These are phyloP conservation scores for Aelia acuminata DNA, from an alignment of 2,888 invertebrate species.

Conservation along the genomic window DNA sequence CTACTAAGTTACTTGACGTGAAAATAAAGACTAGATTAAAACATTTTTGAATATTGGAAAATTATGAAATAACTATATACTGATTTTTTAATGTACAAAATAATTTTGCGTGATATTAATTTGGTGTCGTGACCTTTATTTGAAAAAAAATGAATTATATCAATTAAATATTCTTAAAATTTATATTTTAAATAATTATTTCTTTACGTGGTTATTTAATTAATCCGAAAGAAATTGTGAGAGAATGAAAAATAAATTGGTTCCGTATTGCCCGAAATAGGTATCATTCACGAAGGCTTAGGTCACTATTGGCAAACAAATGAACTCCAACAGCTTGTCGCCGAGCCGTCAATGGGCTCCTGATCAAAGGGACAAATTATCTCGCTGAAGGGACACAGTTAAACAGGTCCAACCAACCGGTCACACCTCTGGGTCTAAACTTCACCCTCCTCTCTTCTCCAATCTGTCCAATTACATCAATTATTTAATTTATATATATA, in stretches of 20 bases:
- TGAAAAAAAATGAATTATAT: too few species aligned
- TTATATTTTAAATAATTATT: neutral
- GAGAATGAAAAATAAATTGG: neutral
- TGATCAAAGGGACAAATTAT: conserved; percentile 16
- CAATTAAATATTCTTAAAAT: neutral
- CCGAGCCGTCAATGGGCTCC: neutral
- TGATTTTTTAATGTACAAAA: too few species aligned
- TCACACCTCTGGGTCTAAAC: neutral
- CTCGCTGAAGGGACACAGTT: neutral
- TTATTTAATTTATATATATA: neutral
- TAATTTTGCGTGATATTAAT: too few species aligned
- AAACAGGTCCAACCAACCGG: neutral
- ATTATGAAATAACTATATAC: too few species aligned
- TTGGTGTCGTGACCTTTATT: too few species aligned
- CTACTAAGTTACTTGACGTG: too few species aligned
- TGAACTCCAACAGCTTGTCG: conserved; percentile 8
- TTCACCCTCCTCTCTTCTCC: neutral
- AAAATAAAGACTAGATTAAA: too few species aligned
- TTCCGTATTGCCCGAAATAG: neutral
- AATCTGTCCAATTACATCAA: neutral
- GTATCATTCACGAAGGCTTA: neutral
- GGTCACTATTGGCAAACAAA: conserved; percentile 10
- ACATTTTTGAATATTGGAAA: too few species aligned
- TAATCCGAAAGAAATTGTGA: neutral
- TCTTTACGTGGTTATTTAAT: neutral